Conservation (phyloP, 2,113 vertebrate genomes). For the Spilogale gracilis region DNA sequence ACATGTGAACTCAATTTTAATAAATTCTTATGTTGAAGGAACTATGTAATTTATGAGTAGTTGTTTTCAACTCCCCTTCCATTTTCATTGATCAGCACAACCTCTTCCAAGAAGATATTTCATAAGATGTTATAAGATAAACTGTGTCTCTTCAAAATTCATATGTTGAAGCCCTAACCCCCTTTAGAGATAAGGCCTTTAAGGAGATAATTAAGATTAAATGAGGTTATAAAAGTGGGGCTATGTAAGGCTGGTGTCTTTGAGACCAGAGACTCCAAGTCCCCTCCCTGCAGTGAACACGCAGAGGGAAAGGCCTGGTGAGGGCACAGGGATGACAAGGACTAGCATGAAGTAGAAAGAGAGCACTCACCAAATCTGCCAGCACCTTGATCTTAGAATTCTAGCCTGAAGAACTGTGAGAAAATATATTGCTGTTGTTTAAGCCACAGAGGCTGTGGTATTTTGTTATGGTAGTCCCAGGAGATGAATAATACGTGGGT, state of each 20-base stretch:
- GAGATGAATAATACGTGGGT: not conserved
- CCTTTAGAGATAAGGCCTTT: not conserved
- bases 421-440: not conserved
- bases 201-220: not conserved
- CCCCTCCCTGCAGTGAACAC: not conserved
- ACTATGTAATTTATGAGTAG: not conserved
- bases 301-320: not conserved
- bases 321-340: not conserved
- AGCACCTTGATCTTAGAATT: not conserved
- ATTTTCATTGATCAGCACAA: not conserved
- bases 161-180: not conserved
- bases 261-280: not conserved
- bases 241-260: not conserved
- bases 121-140: not conserved
- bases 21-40: constrained; percentile 12
- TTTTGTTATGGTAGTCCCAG: not conserved
- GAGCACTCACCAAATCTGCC: not conserved
- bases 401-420: not conserved
- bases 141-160: not conserved
- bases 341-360: not conserved
- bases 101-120: not conserved
- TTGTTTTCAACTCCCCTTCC: not conserved
- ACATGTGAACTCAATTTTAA: not conserved
- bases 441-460: not conserved
- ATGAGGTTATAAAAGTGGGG: not conserved